Base-by-base conservation (phyloP, 2,888 invertebrate genomes). In the Caenorhabditis sp. region DNA sequence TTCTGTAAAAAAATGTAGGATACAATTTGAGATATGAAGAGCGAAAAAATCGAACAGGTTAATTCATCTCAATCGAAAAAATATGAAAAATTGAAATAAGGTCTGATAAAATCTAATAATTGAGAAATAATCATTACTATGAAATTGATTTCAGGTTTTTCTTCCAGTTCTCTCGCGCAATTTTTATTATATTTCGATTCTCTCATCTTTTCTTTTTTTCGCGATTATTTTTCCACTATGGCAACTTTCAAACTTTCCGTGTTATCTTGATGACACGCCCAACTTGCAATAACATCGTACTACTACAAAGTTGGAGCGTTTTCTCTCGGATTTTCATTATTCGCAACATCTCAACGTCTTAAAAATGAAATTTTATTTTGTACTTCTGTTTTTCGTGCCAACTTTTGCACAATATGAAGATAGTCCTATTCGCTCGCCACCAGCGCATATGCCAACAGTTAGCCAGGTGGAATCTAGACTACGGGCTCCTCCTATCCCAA, bases 401-500 rank as follows among this genome's bases (percentile, higher is more conserved):
- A 43, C 14, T 43, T 43, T 53, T 4, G 53, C 53, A 8, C 53
- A 53, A 53, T 53, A 53, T 53, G 53, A 53, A 53, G 24, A 24
- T 4, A 24, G 1, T 8, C 53, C 21, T 12, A 12, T 31, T 26
- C n/a, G 31, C 5, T 49, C 49, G 5, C 62, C 62, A 14, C 63
- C 63, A 26, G 55, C 63, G 1, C 21, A 14, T 21, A 55, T 8
- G 2, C 62, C 62, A 2, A 8, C 26, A 31, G 3, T 12, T 17
- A 19, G 21, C 12, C 8, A 49, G n/a, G 50, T 27, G 12, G 24
- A 24, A 31, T 12, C 63, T 55, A 26, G 23, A n/a, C 24, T 57
- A n/a, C 8, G 63, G 31, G 63, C 55, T 21, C 63, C 63, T 17
- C 63, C 63, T 14, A 55, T 43, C n/a, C 63, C 63, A 17, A 55